Percentiles rank a stretch among this genome's conserved stretches.
Evolutionary conservation across 2,888 invertebrate genomes (phyloP).

Genomic region (Eucera pruinosa): DNA sequence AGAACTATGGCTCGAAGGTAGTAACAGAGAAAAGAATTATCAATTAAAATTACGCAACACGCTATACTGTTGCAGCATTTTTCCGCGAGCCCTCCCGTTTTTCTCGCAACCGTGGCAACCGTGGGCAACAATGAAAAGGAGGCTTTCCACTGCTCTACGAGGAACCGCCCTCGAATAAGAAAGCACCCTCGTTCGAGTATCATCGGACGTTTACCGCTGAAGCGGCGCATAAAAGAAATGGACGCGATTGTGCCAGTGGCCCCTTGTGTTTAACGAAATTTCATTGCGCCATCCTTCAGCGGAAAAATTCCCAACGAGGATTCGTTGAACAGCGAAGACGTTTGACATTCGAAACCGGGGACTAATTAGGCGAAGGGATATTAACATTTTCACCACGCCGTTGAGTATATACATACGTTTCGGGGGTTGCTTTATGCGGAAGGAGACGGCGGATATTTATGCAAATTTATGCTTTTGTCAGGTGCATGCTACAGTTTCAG

Average conservation of each 20-base stretch:
- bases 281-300: not conserved
- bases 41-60: conserved; percentile 23
- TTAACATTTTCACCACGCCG: too few relatives aligned
- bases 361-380: too few relatives aligned
- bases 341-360: too few relatives aligned
- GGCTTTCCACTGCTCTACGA: conserved; percentile 1
- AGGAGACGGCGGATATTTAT: too few relatives aligned
- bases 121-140: conserved; percentile 7
- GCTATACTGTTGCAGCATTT: not conserved
- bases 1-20: not conserved
- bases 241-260: not conserved
- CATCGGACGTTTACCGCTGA: not conserved
- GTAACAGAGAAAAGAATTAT: conserved; percentile 11
- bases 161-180: not conserved
- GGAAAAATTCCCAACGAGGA: not conserved
- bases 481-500: too few relatives aligned
- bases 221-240: conserved; percentile 4
- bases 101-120: not conserved
- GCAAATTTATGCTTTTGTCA: too few relatives aligned
- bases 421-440: too few relatives aligned
- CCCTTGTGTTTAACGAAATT: conserved; percentile 6
- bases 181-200: conserved; percentile 1
- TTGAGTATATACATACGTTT: too few relatives aligned
- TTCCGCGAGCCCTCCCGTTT: not conserved
- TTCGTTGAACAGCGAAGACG: too few relatives aligned